Evolutionary conservation across 2,888 invertebrate genomes (phyloP).

Genomic region (Coelopa pilipes): DNA sequence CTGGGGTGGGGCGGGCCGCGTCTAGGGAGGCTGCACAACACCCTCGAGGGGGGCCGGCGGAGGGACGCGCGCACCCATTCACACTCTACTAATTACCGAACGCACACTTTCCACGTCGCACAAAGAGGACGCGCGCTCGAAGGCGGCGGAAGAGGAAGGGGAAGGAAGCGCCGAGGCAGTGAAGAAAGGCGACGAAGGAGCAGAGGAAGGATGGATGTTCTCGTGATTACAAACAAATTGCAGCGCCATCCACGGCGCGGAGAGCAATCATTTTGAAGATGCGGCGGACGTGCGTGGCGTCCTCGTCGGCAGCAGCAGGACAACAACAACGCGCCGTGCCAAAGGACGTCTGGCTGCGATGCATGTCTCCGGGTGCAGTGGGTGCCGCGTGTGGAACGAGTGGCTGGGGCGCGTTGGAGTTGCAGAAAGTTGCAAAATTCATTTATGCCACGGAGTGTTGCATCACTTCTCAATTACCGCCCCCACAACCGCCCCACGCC

Average conservation of each 20-base stretch:
- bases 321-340: too few relatives aligned
- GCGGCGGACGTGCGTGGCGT: slow-evolving; percentile 49
- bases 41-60: too few relatives aligned
- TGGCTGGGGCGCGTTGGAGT: not conserved
- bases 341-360: not conserved
- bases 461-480: slow-evolving; percentile 32
- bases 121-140: not conserved
- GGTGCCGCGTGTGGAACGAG: not conserved
- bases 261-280: slow-evolving; percentile 47
- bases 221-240: slow-evolving; percentile 20
- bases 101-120: not conserved
- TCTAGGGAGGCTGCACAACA: too few relatives aligned
- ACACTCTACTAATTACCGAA: slow-evolving; percentile 28
- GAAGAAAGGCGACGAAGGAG: not conserved
- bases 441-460: slow-evolving; percentile 34
- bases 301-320: slow-evolving; percentile 19
- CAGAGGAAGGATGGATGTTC: not conserved
- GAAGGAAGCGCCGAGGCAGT: not conserved
- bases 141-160: not conserved
- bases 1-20: too few relatives aligned
- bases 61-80: not conserved
- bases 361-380: not conserved
- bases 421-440: slow-evolving; percentile 34
- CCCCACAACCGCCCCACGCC: too few relatives aligned
- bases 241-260: slow-evolving; percentile 24